These are phyloP conservation scores for Cantharis rufa DNA, from an alignment of 2,888 invertebrate genomes.

Conservation along the genomic window DNA sequence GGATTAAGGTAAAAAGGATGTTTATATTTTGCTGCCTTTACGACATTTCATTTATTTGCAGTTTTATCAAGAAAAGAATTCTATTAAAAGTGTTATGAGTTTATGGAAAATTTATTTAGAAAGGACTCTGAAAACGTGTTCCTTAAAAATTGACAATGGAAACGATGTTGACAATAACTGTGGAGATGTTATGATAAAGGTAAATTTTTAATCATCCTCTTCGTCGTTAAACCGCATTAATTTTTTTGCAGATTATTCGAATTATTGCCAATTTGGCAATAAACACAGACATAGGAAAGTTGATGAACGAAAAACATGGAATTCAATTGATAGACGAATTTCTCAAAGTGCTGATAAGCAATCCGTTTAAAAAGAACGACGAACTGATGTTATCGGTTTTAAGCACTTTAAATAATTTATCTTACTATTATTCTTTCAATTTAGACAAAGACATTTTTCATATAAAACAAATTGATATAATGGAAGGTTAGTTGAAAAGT, in stretches of 20 bases:
- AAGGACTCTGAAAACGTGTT: constrained; percentile 54
- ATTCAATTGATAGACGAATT: constrained; percentile 53
- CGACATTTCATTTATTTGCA: constrained; percentile 42
- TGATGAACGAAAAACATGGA: constrained; percentile 59
- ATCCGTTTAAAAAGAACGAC: constrained; percentile 63
- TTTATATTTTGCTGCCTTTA: neutral
- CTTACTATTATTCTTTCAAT: constrained; percentile 68
- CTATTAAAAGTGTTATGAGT: constrained; percentile 59
- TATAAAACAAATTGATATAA: constrained; percentile 57
- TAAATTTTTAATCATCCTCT: constrained; percentile 41
- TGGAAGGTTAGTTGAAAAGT: constrained; percentile 52
- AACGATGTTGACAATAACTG: constrained; percentile 55
- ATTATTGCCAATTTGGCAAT: constrained; percentile 86
- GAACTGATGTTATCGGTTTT: constrained; percentile 78
- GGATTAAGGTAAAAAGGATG: constrained; percentile 59
- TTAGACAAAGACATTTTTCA: constrained; percentile 56
- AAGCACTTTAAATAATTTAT: constrained; percentile 83
- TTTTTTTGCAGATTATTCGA: constrained; percentile 64
- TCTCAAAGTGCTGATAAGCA: constrained; percentile 55
- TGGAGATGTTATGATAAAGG: constrained; percentile 73
- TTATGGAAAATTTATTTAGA: constrained; percentile 60
- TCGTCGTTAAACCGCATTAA: neutral
- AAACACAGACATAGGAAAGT: constrained; percentile 74
- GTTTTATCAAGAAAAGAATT: constrained; percentile 63
- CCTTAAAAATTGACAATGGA: constrained; percentile 50